Base-by-base conservation (phyloP, 1,140 invertebrate genomes). In the Panonychus citri region DNA sequence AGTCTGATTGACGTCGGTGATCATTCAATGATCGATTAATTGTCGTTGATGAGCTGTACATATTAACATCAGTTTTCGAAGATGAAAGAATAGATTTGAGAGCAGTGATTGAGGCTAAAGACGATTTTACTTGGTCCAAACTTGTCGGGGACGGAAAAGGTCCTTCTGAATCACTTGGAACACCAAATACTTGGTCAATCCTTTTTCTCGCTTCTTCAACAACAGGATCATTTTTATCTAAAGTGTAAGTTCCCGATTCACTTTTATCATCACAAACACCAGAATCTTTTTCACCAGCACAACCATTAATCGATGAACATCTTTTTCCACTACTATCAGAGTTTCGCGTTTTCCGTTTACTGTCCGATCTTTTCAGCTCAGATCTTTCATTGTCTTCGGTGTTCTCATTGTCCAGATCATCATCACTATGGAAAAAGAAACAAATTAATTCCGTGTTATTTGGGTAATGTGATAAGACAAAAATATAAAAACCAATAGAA, bases 201-300 rank as follows among this genome's bases (percentile, higher is more conserved):
- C 82, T 82, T 75, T 82, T 81, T 62, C 83, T 74, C 48, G 84
- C 84, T 70, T 83, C 81, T 60, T 85, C 81, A 63, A 84, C 82
- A 63, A 85, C 84, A 1, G 81, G 81, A 61, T 83, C 83, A 28
- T 62, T 62, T 66, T 78, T 79, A 62, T 85, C 81, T 37, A 90
- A 78, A 0, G 85, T 89, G 61, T 89, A 90, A 1, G 85, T 90
- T 28, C 85, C 85, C 7, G 81, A 75, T 66, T 85, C 82, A 67
- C 82, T 85, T 26, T 71, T 67, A 60, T 63, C 63, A 52, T 68
- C 67, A 56, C 55, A 56, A 59, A 64, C 61, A 42, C 59, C 59
- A 54, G 62, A 60, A 51, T 66, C 66, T 17, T 56, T 60, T 40
- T 58, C 59, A 27, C 26, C 49, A 43, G 5, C 5, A 17, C 19